A percentile compares a stretch with the other conserved stretches of the same genome.
Evolutionary conservation across 2,113 vertebrate genomes (phyloP).

Genomic region (Grallaria varia): DNA sequence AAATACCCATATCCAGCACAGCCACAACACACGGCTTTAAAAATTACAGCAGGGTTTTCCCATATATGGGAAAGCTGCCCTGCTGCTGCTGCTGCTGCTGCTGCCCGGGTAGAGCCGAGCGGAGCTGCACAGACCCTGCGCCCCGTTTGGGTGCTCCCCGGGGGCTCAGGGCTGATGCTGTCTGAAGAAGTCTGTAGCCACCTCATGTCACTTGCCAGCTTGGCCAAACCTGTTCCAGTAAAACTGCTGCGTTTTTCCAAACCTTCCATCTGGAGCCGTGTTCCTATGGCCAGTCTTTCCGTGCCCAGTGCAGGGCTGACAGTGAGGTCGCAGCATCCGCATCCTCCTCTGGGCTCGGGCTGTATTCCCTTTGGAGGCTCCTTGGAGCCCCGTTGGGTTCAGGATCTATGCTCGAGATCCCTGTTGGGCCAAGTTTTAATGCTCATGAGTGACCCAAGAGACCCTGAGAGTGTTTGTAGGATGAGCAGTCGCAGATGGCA

Average conservation of each 20-base stretch:
- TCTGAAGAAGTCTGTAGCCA: background rate
- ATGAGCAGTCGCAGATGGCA: rapidly evolving
- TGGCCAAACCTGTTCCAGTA: background rate
- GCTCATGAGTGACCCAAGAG: rapidly evolving
- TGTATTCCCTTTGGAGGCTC: background rate
- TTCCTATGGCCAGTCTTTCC: rapidly evolving
- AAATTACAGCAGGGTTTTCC: slow-evolving; percentile 48
- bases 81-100: background rate
- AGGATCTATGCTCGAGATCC: background rate
- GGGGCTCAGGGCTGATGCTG: background rate
- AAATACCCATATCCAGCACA: slow-evolving; percentile 37
- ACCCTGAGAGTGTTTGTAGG: background rate
- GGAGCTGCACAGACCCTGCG: background rate
- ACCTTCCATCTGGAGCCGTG: background rate
- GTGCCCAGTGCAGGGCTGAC: background rate
- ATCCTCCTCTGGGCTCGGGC: background rate
- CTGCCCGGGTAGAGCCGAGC: background rate
- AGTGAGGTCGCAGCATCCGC: background rate
- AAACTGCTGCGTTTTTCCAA: rapidly evolving
- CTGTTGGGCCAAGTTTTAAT: rapidly evolving
- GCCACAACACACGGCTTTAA: slow-evolving; percentile 17
- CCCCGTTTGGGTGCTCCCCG: background rate
- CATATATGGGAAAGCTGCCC: slow-evolving; percentile 44
- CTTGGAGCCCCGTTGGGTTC: rapidly evolving
- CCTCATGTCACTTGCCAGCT: background rate